Evolutionary conservation across 2,888 invertebrate genomes (phyloP), one percentile per base, ranked within the genome.

Genomic region (Baronia brevicornis): DNA sequence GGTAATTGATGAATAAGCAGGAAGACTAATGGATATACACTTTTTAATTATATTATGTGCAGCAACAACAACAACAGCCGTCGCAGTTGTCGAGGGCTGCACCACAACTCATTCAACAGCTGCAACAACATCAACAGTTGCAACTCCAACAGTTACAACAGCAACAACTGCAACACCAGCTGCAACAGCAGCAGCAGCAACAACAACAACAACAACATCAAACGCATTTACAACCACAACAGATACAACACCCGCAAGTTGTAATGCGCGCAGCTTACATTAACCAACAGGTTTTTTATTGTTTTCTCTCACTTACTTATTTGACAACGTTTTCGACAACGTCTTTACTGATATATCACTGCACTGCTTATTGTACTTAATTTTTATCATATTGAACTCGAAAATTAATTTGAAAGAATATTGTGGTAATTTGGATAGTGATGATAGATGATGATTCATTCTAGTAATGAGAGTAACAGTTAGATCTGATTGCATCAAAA

Each of bases 221-320:
- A 25, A 60, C 60, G 29, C 67, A 63, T 14, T 57, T 56, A 35
- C 46, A 43, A 28, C 48, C 51, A 5, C 56, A 51, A 6, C 56
- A 55, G 25, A 51, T 54, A 28, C 59, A 71, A 43, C 74, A 75
- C 29, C 70, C 68, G 38, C 75, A 75, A 60, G 78, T 78, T 44
- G 79, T 80, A 18, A 82, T 84, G 80, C 80, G 82, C 42, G 69
- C 80, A 5, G 71, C 78, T 4, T 84, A 82, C 37, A 75, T 82
- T 19, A 80, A 84, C 51, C 79, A 80, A 54, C 50, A 67, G 41
- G 80, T 80, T 39, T 72, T 70, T 59, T 14, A n/a, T n/a, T n/a
- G n/a, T n/a, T n/a, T n/a, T n/a, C n/a, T n/a, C n/a, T n/a, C 3
- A 17, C 3, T 6, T 6, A 17, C 17, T 23, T 10, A 10, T 6